These are phyloP conservation scores for Galbula dea DNA, from an alignment of 2,113 vertebrate species.

Conservation along the genomic window DNA sequence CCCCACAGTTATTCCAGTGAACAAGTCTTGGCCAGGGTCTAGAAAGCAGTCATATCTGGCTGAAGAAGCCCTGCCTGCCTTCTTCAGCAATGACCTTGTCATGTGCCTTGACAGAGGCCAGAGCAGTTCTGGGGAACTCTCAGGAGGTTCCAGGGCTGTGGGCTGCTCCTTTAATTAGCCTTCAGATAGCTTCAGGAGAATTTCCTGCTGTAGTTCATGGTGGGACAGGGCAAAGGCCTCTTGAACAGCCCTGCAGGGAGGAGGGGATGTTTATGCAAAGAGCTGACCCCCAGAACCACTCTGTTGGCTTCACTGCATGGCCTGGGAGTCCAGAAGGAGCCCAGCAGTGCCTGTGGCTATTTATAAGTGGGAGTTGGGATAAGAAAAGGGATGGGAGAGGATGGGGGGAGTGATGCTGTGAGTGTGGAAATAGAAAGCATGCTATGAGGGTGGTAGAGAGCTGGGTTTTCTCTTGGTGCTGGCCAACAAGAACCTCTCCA, in stretches of 20 bases:
- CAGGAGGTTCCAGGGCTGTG: neutral
- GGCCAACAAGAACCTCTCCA: too few relatives aligned
- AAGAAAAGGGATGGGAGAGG: neutral
- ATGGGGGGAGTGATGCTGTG: neutral
- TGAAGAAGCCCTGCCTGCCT: neutral
- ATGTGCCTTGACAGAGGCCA: slow-evolving; percentile 52
- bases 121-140: neutral
- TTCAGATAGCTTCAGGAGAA: neutral
- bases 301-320: neutral
- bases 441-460: neutral
- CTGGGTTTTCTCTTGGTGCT: neutral
- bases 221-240: slow-evolving; percentile 27
- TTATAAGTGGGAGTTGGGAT: neutral
- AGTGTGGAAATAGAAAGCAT: rapidly evolving
- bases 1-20: slow-evolving; percentile 20
- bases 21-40: neutral
- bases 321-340: neutral
- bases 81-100: slow-evolving; percentile 18
- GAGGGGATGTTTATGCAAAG: neutral
- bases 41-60: neutral
- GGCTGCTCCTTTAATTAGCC: slow-evolving; percentile 55
- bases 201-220: slow-evolving; percentile 26
- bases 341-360: neutral
- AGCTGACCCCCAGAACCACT: neutral
- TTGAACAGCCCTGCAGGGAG: neutral